A percentile compares a stretch with the other conserved stretches of the same genome.
Conservation (phyloP, 2,888 invertebrate species). For the Lottia scabra region DNA sequence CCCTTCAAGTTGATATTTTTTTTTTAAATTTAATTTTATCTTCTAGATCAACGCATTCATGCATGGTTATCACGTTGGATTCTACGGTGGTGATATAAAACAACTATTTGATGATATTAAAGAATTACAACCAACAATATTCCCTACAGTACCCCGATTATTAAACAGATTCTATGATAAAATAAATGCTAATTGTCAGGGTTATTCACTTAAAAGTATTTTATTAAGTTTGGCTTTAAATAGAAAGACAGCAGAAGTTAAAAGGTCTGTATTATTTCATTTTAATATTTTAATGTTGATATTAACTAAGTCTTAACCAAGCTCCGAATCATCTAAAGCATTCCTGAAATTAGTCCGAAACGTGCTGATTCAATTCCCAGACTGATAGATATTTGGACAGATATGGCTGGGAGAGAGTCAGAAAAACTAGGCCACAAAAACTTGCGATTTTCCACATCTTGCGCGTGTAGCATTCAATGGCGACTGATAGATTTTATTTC, state of each 20-base stretch:
- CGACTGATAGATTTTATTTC: no score
- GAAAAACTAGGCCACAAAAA: no score
- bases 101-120: constrained; percentile 49
- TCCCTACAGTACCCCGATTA: constrained; percentile 57
- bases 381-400: no score
- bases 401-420: no score
- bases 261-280: constrained; percentile 17
- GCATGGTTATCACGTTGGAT: constrained; percentile 76
- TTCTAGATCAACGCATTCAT: constrained; percentile 73
- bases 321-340: no score
- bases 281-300: no score
- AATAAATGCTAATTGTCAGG: constrained; percentile 74
- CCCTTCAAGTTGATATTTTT: no score
- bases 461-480: no score
- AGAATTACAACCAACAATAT: constrained; percentile 52
- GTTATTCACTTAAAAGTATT: constrained; percentile 83
- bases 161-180: constrained; percentile 56
- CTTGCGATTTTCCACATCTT: no score
- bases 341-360: no score
- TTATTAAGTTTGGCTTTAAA: constrained; percentile 88
- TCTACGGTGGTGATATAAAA: constrained; percentile 52
- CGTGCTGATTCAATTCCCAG: no score
- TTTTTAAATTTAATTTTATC: constrained; percentile 42
- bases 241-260: constrained; percentile 77
- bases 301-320: no score